Conservation (phyloP, 2,797 vertebrate genomes). For the Mormyrops boulengeri region DNA sequence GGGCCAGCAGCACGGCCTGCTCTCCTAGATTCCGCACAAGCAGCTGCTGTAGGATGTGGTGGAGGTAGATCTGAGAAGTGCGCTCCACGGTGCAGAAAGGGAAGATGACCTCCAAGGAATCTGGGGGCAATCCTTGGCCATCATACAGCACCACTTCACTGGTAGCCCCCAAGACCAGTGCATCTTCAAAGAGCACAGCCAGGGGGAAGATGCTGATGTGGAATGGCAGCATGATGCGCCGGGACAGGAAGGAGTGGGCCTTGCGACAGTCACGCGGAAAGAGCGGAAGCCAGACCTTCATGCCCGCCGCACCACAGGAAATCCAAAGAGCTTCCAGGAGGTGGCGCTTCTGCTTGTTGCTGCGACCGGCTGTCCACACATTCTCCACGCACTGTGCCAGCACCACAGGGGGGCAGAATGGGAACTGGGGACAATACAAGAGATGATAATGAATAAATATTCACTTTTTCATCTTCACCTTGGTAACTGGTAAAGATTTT, state of each 20-base stretch:
- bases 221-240: slow-evolving; percentile 97
- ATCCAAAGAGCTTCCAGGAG: slow-evolving; percentile 96
- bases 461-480: background rate
- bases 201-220: slow-evolving; percentile 96
- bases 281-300: slow-evolving; percentile 98
- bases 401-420: slow-evolving; percentile 90
- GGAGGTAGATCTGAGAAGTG: slow-evolving; percentile 99
- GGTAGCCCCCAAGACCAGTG: slow-evolving; percentile 90
- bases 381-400: slow-evolving; percentile 97
- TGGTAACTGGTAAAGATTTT: background rate
- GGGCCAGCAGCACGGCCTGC: slow-evolving; percentile 93
- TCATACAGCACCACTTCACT: slow-evolving; percentile 93
- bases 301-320: slow-evolving; percentile 89
- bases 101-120: slow-evolving; percentile 83
- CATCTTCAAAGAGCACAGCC: slow-evolving; percentile 94
- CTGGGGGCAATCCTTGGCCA: slow-evolving; percentile 66
- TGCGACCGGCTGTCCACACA: slow-evolving; percentile 90
- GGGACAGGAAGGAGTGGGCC: slow-evolving; percentile 92
- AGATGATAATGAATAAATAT: background rate
- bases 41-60: slow-evolving; percentile 94
- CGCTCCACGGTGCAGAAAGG: slow-evolving; percentile 94
- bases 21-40: slow-evolving; percentile 94
- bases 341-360: slow-evolving; percentile 89
- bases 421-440: slow-evolving; percentile 61
- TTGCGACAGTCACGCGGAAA: slow-evolving; percentile 94